Evolutionary conservation across 2,888 invertebrate genomes (phyloP).

Genomic region (Adelphocoris suturalis): DNA sequence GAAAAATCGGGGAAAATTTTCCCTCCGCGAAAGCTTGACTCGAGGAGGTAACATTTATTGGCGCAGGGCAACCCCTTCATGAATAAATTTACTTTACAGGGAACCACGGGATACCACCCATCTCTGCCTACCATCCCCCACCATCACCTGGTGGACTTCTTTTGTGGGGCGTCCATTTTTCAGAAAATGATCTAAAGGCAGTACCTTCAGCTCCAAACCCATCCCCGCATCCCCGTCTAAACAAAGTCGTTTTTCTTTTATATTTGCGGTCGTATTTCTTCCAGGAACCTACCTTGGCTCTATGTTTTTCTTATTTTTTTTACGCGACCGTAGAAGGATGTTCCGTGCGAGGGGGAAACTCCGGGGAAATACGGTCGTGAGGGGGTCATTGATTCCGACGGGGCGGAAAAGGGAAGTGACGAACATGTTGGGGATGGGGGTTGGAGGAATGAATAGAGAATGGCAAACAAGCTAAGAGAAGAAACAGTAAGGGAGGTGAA

Average conservation of each 20-base stretch:
- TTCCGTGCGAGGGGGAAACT: background rate
- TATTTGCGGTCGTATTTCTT: conserved; percentile 55
- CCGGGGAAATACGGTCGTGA: background rate
- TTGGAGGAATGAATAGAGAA: too few relatives aligned
- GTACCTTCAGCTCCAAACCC: background rate
- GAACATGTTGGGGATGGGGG: background rate
- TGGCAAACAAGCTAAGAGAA: too few relatives aligned
- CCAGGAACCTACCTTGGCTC: background rate
- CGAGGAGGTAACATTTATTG: background rate
- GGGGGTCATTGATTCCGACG: background rate
- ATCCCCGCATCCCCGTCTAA: conserved; percentile 14
- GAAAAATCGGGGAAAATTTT: background rate
- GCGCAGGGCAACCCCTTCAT: conserved; percentile 14
- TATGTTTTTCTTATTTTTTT: background rate
- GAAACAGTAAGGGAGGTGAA: too few relatives aligned
- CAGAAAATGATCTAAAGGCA: conserved; percentile 52
- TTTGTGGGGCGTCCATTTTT: conserved; percentile 48
- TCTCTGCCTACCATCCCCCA: too few relatives aligned
- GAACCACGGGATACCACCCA: background rate
- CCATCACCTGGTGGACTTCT: conserved; percentile 29
- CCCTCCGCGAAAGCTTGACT: background rate
- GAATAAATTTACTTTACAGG: conserved; percentile 44
- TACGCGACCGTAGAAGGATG: background rate
- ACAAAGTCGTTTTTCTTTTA: conserved; percentile 62
- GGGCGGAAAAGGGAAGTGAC: background rate